phyloP scores from a whole-genome alignment of 2,797 vertebrate genomes.

The Acanthurus leucopareius region DNA sequence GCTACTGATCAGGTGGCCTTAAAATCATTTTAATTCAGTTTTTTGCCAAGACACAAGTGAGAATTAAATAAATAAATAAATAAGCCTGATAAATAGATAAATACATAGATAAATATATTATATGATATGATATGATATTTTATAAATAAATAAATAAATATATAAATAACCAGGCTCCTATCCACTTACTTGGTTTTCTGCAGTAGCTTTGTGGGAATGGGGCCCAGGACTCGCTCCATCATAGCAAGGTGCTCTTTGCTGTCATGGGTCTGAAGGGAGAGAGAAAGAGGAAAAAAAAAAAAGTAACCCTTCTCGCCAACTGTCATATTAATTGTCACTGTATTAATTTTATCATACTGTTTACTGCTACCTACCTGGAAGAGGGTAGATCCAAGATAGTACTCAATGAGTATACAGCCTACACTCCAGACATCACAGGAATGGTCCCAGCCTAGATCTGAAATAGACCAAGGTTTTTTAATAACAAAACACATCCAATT shows the following conservation, averaged over 20 bases:
- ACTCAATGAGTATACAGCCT: constrained; percentile 92
- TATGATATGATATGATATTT: too few relatives aligned
- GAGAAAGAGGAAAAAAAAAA: not conserved
- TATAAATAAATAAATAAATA: too few relatives aligned
- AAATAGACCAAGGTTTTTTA: constrained; percentile 24
- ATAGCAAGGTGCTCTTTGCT: constrained; percentile 97
- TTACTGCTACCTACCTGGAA: constrained; percentile 86
- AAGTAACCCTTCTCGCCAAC: not conserved
- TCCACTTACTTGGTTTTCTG: constrained; percentile 88
- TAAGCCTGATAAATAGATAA: too few relatives aligned
- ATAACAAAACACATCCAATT: not conserved
- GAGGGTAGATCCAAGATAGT: constrained; percentile 92
- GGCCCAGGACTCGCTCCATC: constrained; percentile 96
- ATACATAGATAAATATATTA: too few relatives aligned
- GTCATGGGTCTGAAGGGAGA: constrained; percentile 86
- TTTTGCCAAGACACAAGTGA: not conserved
- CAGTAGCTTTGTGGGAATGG: constrained; percentile 88
- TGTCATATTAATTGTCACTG: not conserved
- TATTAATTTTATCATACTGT: not conserved
- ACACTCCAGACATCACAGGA: constrained; percentile 93
- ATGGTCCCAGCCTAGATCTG: constrained; percentile 92
- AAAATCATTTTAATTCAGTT: not conserved
- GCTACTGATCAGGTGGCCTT: not conserved
- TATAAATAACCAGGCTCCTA: not conserved
- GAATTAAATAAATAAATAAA: too few relatives aligned